Evolutionary conservation across 2,888 invertebrate species (phyloP).

Genomic region (Stenodera caucasica): DNA sequence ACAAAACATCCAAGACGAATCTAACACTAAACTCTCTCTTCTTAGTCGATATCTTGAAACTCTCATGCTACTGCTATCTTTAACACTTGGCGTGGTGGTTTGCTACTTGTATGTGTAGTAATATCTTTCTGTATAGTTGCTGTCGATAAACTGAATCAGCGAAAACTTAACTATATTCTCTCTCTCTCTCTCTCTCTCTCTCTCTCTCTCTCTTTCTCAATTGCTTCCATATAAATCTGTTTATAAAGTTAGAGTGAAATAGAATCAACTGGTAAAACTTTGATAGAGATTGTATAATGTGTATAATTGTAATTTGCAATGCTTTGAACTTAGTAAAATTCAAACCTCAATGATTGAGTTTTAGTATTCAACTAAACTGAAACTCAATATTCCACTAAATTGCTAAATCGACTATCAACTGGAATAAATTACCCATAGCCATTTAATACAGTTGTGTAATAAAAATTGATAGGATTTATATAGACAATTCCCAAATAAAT

Average conservation of each 20-base stretch:
- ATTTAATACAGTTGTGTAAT: not conserved
- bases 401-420: not conserved
- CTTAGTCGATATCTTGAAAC: not conserved
- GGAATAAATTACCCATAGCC: not conserved
- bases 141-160: conserved; percentile 25
- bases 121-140: conserved; percentile 13
- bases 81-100: conserved; percentile 4
- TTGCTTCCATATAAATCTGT: no score
- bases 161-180: conserved; percentile 13
- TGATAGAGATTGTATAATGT: conserved; percentile 15
- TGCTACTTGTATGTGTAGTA: not conserved
- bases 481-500: not conserved
- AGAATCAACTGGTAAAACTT: conserved; percentile 16
- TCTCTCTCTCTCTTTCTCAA: no score
- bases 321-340: not conserved
- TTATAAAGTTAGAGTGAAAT: no score
- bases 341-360: not conserved
- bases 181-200: no score
- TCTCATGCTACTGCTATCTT: conserved; percentile 12
- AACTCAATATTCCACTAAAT: not conserved
- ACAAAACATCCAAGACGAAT: not conserved
- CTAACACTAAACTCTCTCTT: not conserved
- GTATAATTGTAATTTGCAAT: conserved; percentile 15
- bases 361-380: not conserved
- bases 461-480: not conserved